Percentiles rank a stretch among this genome's conserved stretches.
Conservation (phyloP, 2,888 invertebrate genomes). For the Ornithoptera priamus region DNA sequence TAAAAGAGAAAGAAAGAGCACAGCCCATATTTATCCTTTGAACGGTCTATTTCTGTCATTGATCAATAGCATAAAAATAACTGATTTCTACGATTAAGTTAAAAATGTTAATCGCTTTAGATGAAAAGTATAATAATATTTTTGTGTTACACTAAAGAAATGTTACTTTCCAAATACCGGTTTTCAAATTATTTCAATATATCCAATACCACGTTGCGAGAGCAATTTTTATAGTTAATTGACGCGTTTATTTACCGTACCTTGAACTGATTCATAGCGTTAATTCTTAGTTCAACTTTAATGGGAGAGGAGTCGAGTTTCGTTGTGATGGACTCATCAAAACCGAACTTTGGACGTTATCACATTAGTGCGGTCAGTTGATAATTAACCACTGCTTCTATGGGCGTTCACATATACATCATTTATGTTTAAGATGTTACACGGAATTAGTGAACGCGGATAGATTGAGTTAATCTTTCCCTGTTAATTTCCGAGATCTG, state of each 20-base stretch:
- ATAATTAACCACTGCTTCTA: conserved; percentile 68
- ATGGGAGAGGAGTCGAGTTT: conserved; percentile 40
- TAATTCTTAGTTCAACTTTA: conserved; percentile 51
- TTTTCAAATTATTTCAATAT: background rate
- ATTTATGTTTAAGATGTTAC: conserved; percentile 76
- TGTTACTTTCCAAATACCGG: too few species aligned
- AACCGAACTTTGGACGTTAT: conserved; percentile 65
- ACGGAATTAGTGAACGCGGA: conserved; percentile 52
- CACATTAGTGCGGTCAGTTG: conserved; percentile 64
- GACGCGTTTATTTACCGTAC: background rate
- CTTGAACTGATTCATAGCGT: conserved; percentile 17
- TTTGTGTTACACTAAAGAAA: too few species aligned
- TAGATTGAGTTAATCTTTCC: conserved; percentile 55
- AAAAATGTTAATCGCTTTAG: too few species aligned
- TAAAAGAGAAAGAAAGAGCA: too few species aligned
- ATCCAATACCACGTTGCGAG: background rate
- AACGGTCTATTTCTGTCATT: too few species aligned
- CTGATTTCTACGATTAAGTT: too few species aligned
- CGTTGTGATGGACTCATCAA: conserved; percentile 72
- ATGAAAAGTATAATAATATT: too few species aligned
- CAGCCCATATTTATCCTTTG: too few species aligned
- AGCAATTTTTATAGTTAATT: background rate
- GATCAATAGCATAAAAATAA: too few species aligned
- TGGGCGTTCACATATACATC: conserved; percentile 75
- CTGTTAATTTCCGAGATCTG: conserved; percentile 62